Conservation (phyloP, 1,140 invertebrate species). For the Oncopodura yosiiana region DNA sequence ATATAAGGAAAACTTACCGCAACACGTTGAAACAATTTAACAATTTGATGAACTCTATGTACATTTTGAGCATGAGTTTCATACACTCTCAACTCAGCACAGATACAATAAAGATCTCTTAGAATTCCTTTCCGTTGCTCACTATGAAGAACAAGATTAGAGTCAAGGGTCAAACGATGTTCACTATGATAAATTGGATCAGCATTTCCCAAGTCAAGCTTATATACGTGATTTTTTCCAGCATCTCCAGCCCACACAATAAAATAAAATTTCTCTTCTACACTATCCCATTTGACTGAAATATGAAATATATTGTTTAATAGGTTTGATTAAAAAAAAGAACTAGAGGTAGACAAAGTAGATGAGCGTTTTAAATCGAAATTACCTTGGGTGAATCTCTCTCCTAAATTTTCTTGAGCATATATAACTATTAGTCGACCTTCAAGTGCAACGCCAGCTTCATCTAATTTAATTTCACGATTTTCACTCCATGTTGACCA, state of each 20-base stretch:
- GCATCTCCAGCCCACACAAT: slow-evolving; percentile 27
- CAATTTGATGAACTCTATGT: slow-evolving; percentile 21
- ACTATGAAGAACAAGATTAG: slow-evolving; percentile 19
- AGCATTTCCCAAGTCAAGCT: slow-evolving; percentile 29
- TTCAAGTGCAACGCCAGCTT: slow-evolving; percentile 31
- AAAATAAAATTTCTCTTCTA: slow-evolving; percentile 28
- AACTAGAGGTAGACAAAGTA: no score
- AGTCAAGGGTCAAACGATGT: slow-evolving; percentile 19
- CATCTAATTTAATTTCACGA: slow-evolving; percentile 29
- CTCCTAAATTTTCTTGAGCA: slow-evolving; percentile 23
- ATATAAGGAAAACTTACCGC: slow-evolving; percentile 28
- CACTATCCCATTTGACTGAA: slow-evolving; percentile 34
- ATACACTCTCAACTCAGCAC: slow-evolving; percentile 31
- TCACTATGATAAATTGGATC: slow-evolving; percentile 30
- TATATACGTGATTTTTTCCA: slow-evolving; percentile 23
- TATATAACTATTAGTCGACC: slow-evolving; percentile 24
- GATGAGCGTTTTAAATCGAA: no score
- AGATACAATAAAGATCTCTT: slow-evolving; percentile 29
- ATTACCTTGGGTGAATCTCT: slow-evolving; percentile 29
- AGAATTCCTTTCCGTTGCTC: slow-evolving; percentile 26
- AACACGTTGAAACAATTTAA: slow-evolving; percentile 31
- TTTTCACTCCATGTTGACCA: slow-evolving; percentile 24
- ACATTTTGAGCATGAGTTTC: slow-evolving; percentile 30
- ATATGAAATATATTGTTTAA: no score
- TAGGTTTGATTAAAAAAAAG: no score